Evolutionary conservation across 2,113 vertebrate species (phyloP), one percentile per base, ranked within the genome.

Genomic region (Gallinago jamesoni): DNA sequence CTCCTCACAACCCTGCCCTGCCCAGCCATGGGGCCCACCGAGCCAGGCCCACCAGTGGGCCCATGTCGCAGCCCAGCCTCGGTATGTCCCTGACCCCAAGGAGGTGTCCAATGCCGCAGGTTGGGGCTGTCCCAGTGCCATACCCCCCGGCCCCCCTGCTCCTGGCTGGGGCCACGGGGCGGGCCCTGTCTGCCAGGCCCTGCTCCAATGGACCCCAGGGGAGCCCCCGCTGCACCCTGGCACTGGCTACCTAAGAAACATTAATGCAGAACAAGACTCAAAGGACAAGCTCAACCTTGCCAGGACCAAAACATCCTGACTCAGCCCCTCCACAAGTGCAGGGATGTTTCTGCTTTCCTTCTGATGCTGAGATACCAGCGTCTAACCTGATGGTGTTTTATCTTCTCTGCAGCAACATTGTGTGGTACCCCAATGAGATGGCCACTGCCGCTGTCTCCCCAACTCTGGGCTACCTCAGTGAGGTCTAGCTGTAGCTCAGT

Each of bases 21-120:
- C 35, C 28, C 0, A 0, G 28, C 35, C 14, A 6, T 13, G 6
- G 7, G 7, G 2, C 4, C 21, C 10, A 4, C 8, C 0, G 1
- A 76, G 22, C 10, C 19, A 35, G 23, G 7, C 11, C 8, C 18
- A 56, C 7, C 33, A 3, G 1, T 3, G 5, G 14, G 16, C 16
- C 53, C 41, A 12, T 7, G 7, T 17, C 39, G 10, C 31, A 55
- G 1, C 17, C 30, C 4, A 4, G 23, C 10, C 16, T 81, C 3
- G 0, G 22, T 22, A 14, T 5, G 12, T 27, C 8, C 11, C 33
- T 2, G 2, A 27, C 41, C 18, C 43, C 20, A 24, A 9, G 33
- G 22, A 48, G 5, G 1, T 77, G 11, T 6, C 28, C 4, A 0
- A 4, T 19, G 7, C 10, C 52, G 3, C 1, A 9, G 1, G 4